Percentiles rank a stretch among this genome's conserved stretches.
These are phyloP conservation scores for Ornithoptera alexandrae DNA, from an alignment of 2,888 invertebrate genomes.

Conservation along the genomic window DNA sequence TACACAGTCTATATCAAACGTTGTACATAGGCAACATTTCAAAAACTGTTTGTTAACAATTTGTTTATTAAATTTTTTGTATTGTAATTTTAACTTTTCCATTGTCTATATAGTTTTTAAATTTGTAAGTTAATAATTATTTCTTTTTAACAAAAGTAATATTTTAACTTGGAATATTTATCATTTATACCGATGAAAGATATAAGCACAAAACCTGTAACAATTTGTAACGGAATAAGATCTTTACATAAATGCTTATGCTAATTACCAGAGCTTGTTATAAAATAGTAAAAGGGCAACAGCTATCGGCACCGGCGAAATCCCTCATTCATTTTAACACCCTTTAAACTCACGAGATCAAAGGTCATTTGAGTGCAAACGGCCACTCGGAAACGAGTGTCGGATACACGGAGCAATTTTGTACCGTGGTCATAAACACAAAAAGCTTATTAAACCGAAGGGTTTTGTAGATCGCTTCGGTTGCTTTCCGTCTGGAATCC, in stretches of 20 bases:
- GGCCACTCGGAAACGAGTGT: slow-evolving; percentile 48
- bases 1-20: no score
- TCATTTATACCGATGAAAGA: neutral
- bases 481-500: slow-evolving; percentile 12
- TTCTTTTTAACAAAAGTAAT: no score
- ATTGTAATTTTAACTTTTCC: no score
- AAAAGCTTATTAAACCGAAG: slow-evolving; percentile 50
- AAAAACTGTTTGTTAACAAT: no score
- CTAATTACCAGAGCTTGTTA: neutral
- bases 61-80: no score
- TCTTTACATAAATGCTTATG: neutral
- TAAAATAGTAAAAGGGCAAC: neutral
- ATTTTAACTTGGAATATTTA: neutral
- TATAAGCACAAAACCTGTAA: no score
- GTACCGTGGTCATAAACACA: slow-evolving; percentile 48
- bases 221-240: neutral
- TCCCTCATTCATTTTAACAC: slow-evolving; percentile 57
- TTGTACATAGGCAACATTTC: no score
- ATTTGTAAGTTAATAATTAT: no score
- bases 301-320: slow-evolving; percentile 41
- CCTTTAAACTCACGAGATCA: slow-evolving; percentile 57
- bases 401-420: slow-evolving; percentile 51
- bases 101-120: no score
- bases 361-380: slow-evolving; percentile 61
- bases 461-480: slow-evolving; percentile 27